phyloP scores from a whole-genome alignment of 2,888 invertebrate species.

The Panzeria rudis region DNA sequence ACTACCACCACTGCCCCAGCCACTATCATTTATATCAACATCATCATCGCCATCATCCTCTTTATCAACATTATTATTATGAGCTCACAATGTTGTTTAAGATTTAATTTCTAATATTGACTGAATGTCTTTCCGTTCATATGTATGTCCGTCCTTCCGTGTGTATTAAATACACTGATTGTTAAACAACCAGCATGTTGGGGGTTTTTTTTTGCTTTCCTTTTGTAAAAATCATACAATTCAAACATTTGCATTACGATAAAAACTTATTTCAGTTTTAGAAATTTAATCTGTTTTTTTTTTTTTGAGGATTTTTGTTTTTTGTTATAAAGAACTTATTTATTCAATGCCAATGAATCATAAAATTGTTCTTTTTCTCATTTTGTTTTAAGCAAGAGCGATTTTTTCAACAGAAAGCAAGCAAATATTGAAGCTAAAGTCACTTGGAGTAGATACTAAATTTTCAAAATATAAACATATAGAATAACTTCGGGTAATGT shows the following conservation, averaged over 20 bases:
- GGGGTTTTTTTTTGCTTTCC: not conserved
- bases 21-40: slow-evolving; percentile 24
- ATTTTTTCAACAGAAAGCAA: not conserved
- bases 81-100: slow-evolving; percentile 30
- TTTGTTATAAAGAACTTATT: slow-evolving; percentile 8
- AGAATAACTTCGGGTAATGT: too few relatives aligned
- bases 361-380: slow-evolving; percentile 3
- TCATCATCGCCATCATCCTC: slow-evolving; percentile 12
- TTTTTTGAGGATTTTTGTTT: not conserved
- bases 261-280: slow-evolving; percentile 32
- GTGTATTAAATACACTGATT: slow-evolving; percentile 23
- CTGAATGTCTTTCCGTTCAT: not conserved
- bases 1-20: slow-evolving; percentile 34
- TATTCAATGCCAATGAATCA: slow-evolving; percentile 40
- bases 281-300: slow-evolving; percentile 45
- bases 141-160: not conserved
- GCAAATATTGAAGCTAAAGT: not conserved
- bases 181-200: slow-evolving; percentile 52
- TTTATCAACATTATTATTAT: slow-evolving; percentile 2
- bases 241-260: slow-evolving; percentile 32
- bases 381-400: not conserved
- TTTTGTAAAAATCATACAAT: slow-evolving; percentile 5
- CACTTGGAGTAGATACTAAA: not conserved
- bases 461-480: not conserved
- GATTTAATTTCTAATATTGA: slow-evolving; percentile 54